Evolutionary conservation across 1,140 invertebrate species (phyloP), one percentile per base, ranked within the genome.

Genomic region (Ceratina japonica): DNA sequence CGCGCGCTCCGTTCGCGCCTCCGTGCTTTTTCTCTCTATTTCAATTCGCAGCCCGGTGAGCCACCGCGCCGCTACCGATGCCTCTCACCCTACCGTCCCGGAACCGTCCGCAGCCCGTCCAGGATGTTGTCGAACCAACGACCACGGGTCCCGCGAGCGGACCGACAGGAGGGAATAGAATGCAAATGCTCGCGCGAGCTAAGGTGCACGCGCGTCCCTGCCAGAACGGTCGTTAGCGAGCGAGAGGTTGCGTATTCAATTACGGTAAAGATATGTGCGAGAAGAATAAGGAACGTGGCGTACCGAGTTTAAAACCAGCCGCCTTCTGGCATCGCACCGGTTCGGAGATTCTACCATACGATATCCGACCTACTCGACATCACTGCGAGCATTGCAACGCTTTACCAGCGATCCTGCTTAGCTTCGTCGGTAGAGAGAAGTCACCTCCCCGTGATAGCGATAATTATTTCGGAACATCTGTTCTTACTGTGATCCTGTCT

Each of bases 191-290:
- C 81, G 83, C 85, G 87, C 86, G 84, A 87, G 73, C 71, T 49
- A 37, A 77, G 73, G 58, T 82, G 1, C 20, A 44, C 87, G 86
- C 85, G 88, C 84, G 80, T 80, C 61, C 73, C 88, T 86, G 90
- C 91, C 90, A 90, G 90, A 87, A 89, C 10, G 87, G 62, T 85
- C 86, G 81, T 90, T 92, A 92, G 91, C 90, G 90, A 91, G 90
- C 72, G 75, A 52, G n/a, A 71, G 72, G 52, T 81, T 73, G 79
- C 72, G 71, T 77, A 87, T 86, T 80, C 82, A 70, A 24, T 27
- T 62, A 66, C 52, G n/a, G 69, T 20, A 31, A 54, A 85, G 82
- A 71, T 83, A 86, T 44, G 37, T 8, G 37, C 86, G 84, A 85
- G 65, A 75, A 63, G 49, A 86, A 87, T 81, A 86, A 84, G 86